phyloP scores from a whole-genome alignment of 2,113 vertebrate genomes.

The Heterochromis multidens region DNA sequence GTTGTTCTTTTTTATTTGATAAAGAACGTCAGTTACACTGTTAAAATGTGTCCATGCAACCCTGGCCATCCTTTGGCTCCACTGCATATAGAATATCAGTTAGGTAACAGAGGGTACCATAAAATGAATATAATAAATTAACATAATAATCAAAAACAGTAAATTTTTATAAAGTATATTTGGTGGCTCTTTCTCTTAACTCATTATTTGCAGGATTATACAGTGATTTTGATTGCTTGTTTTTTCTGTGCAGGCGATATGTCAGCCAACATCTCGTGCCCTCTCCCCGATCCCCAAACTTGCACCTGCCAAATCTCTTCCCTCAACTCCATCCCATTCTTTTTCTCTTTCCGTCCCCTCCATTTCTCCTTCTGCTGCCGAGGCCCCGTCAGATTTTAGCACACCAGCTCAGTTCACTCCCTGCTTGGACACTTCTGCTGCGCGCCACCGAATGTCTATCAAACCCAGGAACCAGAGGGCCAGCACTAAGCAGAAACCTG shows the following conservation, averaged over 20 bases:
- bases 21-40: not conserved
- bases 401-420: constrained; percentile 77
- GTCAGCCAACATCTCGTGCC: constrained; percentile 63
- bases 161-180: not conserved
- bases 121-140: not conserved
- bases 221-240: not conserved
- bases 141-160: not conserved
- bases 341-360: constrained; percentile 41
- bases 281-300: constrained; percentile 61
- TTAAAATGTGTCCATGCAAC: not conserved
- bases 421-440: constrained; percentile 90
- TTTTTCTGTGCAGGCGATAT: constrained; percentile 63
- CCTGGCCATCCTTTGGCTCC: not conserved
- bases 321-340: constrained; percentile 42
- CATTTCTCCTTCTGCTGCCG: constrained; percentile 40
- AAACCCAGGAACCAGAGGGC: constrained; percentile 92
- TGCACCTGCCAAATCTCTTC: constrained; percentile 32
- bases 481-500: constrained; percentile 75
- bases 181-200: not conserved
- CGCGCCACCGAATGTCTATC: constrained; percentile 89
- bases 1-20: too few species aligned
- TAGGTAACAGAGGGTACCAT: not conserved
- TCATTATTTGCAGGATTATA: not conserved
- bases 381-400: constrained; percentile 77
- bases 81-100: not conserved